phyloP scores from a whole-genome alignment of 2,113 vertebrate species.

The Psephotus haematonotus region DNA sequence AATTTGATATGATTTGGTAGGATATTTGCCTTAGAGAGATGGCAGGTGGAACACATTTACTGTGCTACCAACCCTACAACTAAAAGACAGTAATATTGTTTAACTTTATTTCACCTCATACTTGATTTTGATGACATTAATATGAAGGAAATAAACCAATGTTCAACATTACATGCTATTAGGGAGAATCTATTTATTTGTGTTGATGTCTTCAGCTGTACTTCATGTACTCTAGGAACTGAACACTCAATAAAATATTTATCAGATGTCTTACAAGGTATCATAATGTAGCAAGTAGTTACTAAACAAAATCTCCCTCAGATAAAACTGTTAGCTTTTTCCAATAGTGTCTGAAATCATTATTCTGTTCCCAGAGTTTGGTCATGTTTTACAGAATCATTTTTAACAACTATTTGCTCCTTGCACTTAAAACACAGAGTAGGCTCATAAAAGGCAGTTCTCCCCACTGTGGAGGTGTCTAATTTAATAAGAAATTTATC shows the following conservation, averaged over 20 bases:
- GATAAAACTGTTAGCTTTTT: not conserved
- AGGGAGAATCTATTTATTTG: not conserved
- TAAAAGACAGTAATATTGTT: not conserved
- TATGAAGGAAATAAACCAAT: not conserved
- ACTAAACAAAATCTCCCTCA: not conserved
- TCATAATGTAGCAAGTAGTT: not conserved
- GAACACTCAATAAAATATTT: slow-evolving; percentile 1
- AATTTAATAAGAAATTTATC: slow-evolving; percentile 44
- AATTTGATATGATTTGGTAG: not conserved
- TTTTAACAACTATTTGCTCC: slow-evolving; percentile 36
- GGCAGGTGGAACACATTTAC: not conserved
- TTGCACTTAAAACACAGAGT: not conserved
- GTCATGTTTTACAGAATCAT: slow-evolving; percentile 19
- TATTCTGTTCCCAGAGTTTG: not conserved
- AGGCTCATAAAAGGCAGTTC: slow-evolving; percentile 43
- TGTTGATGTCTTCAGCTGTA: not conserved
- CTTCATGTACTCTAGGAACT: not conserved
- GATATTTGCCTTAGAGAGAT: not conserved
- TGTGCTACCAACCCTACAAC: not conserved
- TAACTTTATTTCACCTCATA: not conserved
- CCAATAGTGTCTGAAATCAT: not conserved
- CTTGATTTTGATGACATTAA: not conserved
- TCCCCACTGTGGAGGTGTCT: slow-evolving; percentile 21
- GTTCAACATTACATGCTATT: not conserved
- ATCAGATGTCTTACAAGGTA: not conserved